Evolutionary conservation across 2,888 invertebrate species (phyloP).

Genomic region (Gastrophysa polygoni): DNA sequence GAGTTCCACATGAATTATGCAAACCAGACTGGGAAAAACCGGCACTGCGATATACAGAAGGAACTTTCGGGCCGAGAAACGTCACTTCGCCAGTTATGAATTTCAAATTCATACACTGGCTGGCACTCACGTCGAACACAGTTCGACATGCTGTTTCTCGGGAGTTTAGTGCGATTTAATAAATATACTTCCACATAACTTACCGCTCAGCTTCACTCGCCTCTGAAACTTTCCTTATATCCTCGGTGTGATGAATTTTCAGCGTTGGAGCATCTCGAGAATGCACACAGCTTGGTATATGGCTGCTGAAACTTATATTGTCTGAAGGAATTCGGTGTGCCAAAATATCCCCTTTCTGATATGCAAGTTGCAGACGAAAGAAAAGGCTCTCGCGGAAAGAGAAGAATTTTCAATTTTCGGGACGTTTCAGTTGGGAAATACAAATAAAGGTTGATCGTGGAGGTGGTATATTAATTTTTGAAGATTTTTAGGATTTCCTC

Average conservation of each 20-base stretch:
- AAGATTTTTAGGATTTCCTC: no score
- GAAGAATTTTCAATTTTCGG: not conserved
- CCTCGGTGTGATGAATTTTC: conserved; percentile 18
- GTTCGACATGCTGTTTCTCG: conserved; percentile 28
- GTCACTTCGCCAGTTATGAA: conserved; percentile 27
- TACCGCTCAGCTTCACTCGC: conserved; percentile 6
- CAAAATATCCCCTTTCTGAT: not conserved
- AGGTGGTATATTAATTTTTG: no score
- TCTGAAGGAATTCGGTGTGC: not conserved
- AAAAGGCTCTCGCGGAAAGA: not conserved
- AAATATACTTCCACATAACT: conserved; percentile 26
- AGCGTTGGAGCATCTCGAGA: conserved; percentile 7
- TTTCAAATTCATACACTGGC: conserved; percentile 27
- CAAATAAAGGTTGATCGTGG: no score
- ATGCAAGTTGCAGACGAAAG: not conserved
- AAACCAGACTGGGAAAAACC: not conserved
- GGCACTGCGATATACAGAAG: not conserved
- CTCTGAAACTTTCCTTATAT: conserved; percentile 15
- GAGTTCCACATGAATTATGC: conserved; percentile 2
- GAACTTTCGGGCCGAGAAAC: conserved; percentile 22
- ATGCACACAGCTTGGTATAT: conserved; percentile 4
- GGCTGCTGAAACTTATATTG: conserved; percentile 11
- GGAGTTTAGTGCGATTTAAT: conserved; percentile 28
- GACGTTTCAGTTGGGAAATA: no score
- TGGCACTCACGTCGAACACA: conserved; percentile 15